Percentiles rank a stretch among this genome's conserved stretches.
These are phyloP conservation scores for Luidia sarsii DNA, from an alignment of 53 echinoderm and acorn worm species.

Conservation along the genomic window DNA sequence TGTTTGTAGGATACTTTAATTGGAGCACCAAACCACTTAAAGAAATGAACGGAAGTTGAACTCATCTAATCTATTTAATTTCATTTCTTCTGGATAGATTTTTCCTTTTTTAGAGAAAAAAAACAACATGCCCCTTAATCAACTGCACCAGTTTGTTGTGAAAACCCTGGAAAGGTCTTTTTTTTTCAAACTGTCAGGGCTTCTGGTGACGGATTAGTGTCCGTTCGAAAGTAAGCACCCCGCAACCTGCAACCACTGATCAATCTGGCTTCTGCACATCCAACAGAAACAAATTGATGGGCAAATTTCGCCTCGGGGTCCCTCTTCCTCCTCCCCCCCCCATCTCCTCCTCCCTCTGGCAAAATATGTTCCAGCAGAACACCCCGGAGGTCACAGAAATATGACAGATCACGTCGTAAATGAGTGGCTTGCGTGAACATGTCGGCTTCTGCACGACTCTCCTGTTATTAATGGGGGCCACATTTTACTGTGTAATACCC, in stretches of 20 bases:
- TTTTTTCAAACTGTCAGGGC: not conserved
- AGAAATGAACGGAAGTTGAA: too few relatives aligned
- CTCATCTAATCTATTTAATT: too few relatives aligned
- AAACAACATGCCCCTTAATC: too few relatives aligned
- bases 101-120: too few relatives aligned
- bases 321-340: too few relatives aligned
- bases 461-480: slow-evolving; percentile 13
- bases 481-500: slow-evolving; percentile 33
- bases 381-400: slow-evolving; percentile 21
- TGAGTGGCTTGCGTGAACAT: slow-evolving; percentile 43
- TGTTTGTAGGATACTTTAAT: too few relatives aligned
- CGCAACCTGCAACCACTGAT: slow-evolving; percentile 13
- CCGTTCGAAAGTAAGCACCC: slow-evolving; percentile 28
- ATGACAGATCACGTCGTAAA: slow-evolving; percentile 45
- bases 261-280: slow-evolving; percentile 31
- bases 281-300: slow-evolving; percentile 24
- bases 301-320: slow-evolving; percentile 14
- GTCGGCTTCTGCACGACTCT: slow-evolving; percentile 11
- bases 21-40: too few relatives aligned
- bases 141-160: too few relatives aligned
- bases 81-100: too few relatives aligned
- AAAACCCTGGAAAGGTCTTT: too few relatives aligned
- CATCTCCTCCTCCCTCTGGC: too few relatives aligned
- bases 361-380: slow-evolving; percentile 5
- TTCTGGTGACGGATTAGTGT: slow-evolving; percentile 26